Base-by-base conservation (phyloP, 2,797 vertebrate species). In the Threskiornis aethiopicus region DNA sequence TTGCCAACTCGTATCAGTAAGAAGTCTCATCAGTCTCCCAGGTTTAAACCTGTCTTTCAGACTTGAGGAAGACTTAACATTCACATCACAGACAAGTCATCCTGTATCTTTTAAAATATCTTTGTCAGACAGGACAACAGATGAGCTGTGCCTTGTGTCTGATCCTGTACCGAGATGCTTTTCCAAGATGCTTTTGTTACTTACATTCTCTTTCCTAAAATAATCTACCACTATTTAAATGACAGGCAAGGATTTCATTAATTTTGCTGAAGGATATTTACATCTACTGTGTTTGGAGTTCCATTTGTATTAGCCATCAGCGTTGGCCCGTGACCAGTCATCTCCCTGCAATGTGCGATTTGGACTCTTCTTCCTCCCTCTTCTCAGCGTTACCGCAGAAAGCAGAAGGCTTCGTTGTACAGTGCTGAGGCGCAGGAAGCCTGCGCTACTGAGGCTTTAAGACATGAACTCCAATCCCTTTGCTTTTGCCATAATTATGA, bases 331-430 rank as follows among this genome's bases (percentile, higher is more conserved):
- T 9, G 18, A 75, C 33, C 82, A 80, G 46, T 51, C 59, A 85
- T 6, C 5, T 70, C 87, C 13, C 41, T 76, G 44, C 59, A 80
- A 16, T 3, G 22, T 19, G 25, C 4, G 1, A 64, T 22, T n/a
- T 58, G 61, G 57, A 52, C 47, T 76, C 41, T 28, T 24, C 9
- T 51, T 46, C 39, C 16, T 49, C 28, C 41, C 21, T 20, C 33
- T 57, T 31, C 47, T 64, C 62, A 42, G 62, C 31, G 33, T 10
- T 21, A 18, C n/a, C 62, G 55, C 76, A 64, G 47, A 84, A 78
- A 88, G 42, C 82, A 58, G 55, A 42, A 54, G 42, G 42, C 67
- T n/a, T 7, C 0, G 0, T 3, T 9, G 28, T 5, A 15, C 7
- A 16, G n/a, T 1, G 10, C 0, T 49, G 64, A 84, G 26, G 49